These are phyloP conservation scores for Heteromormyrus szaboi DNA, from an alignment of 2,797 vertebrate species.

Conservation along the genomic window DNA sequence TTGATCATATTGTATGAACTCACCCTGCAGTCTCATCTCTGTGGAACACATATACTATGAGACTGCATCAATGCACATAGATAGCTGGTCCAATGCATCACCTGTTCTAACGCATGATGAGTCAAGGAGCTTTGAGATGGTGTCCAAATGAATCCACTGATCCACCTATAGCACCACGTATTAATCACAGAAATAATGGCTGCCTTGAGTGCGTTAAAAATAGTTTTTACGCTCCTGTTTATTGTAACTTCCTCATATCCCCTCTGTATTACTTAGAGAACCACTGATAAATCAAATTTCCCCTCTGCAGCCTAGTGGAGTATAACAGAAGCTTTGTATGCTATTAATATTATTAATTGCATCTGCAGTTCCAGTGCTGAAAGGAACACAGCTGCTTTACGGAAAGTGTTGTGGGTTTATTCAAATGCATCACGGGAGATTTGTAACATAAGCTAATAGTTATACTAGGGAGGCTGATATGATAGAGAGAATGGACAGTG, in stretches of 20 bases:
- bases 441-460: not conserved
- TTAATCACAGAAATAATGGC: conserved; percentile 8
- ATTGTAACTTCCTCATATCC: conserved; percentile 10
- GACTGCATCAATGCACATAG: not conserved
- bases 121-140: not conserved
- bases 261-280: conserved; percentile 1
- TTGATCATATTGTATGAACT: conserved; percentile 3
- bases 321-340: not conserved
- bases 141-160: not conserved
- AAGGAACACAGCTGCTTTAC: not conserved
- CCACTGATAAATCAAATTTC: conserved; percentile 8
- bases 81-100: not conserved
- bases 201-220: not conserved
- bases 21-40: not conserved
- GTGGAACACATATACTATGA: not conserved
- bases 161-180: not conserved
- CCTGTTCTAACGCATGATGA: not conserved
- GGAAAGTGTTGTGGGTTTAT: not conserved
- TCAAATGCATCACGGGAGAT: not conserved
- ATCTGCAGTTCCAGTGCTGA: not conserved
- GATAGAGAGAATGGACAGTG: not conserved
- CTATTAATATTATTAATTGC: conserved; percentile 11
- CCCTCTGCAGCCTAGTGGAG: not conserved
- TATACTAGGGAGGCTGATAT: not conserved
- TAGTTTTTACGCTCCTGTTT: not conserved